Base-by-base conservation (phyloP, 2,113 vertebrate species). In the Tor tambroides region DNA sequence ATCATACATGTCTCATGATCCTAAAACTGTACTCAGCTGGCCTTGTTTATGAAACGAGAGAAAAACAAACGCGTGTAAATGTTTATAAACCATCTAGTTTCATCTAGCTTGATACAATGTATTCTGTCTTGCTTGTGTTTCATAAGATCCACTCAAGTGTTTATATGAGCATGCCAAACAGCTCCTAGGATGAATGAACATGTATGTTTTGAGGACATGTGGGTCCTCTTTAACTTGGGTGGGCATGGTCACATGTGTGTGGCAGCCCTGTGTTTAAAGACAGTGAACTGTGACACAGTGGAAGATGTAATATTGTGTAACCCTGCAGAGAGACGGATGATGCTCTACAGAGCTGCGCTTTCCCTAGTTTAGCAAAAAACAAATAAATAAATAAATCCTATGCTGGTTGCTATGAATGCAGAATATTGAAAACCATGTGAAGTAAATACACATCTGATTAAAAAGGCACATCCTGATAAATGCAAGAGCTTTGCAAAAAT, bases 201-300 rank as follows among this genome's bases (percentile, higher is more conserved):
- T n/a, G 12, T 61, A 32, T 21, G n/a, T 54, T 78, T 46, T 51
- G 46, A 21, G 46, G 30, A 59, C 49, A 59, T 61, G 49, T 80
- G 76, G 76, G 76, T 79, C 78, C 32, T 61, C 51, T 80, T 59
- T 80, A 35, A 80, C 78, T 32, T 80, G 78, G 78, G 78, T 80
- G 78, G 78, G 51, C 54, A 59, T 0, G 32, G 28, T 41, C 26
- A 23, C 35, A 8, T 23, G 78, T 41, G 78, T 61, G 78, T n/a
- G n/a, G 54, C 54, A 15, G 19, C 17, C 54, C 32, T 6, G 30
- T 59, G 51, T 61, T 80, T 61, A 61, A 80, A 80, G 54, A 41
- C 28, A 61, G 78, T 78, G 49, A 78, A 78, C 76, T n/a, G 14
- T 26, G 61, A 63, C 61, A 63, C 10, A 5, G 41, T 51, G 43